Evolutionary conservation across 1,140 invertebrate species (phyloP).

Genomic region (Drosophila ambigua): DNA sequence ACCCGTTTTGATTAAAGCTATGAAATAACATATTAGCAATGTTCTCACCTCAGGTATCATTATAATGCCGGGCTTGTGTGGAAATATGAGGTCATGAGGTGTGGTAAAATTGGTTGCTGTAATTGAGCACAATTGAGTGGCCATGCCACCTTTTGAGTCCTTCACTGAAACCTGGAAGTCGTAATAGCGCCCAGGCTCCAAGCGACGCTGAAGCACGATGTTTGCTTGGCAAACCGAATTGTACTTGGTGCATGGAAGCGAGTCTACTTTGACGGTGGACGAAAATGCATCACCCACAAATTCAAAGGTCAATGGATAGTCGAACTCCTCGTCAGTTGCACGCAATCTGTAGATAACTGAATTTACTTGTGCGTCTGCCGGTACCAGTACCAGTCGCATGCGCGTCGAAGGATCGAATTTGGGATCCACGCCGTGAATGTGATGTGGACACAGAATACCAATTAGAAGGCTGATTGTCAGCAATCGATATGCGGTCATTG

Average conservation of each 20-base stretch:
- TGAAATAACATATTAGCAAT: not conserved
- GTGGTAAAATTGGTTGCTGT: slow-evolving; percentile 92
- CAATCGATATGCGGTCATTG: slow-evolving; percentile 79
- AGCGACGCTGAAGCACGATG: slow-evolving; percentile 89
- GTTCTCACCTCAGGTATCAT: slow-evolving; percentile 90
- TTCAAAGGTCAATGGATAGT: slow-evolving; percentile 93
- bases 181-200: slow-evolving; percentile 91
- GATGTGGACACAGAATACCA: slow-evolving; percentile 76
- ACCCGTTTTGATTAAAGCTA: slow-evolving; percentile 26
- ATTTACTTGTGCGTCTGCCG: slow-evolving; percentile 91
- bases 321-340: slow-evolving; percentile 93
- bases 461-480: slow-evolving; percentile 82
- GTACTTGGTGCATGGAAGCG: slow-evolving; percentile 91
- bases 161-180: slow-evolving; percentile 91
- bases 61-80: slow-evolving; percentile 91
- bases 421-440: slow-evolving; percentile 86
- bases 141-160: slow-evolving; percentile 90
- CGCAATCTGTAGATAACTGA: slow-evolving; percentile 93
- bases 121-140: slow-evolving; percentile 91
- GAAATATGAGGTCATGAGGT: slow-evolving; percentile 91
- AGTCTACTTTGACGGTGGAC: slow-evolving; percentile 89
- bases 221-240: slow-evolving; percentile 94
- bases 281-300: slow-evolving; percentile 89
- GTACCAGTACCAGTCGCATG: slow-evolving; percentile 91
- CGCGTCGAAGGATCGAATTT: slow-evolving; percentile 92